Conservation (phyloP, 2,797 vertebrate species). For the Kryptolebias ocellatus region DNA sequence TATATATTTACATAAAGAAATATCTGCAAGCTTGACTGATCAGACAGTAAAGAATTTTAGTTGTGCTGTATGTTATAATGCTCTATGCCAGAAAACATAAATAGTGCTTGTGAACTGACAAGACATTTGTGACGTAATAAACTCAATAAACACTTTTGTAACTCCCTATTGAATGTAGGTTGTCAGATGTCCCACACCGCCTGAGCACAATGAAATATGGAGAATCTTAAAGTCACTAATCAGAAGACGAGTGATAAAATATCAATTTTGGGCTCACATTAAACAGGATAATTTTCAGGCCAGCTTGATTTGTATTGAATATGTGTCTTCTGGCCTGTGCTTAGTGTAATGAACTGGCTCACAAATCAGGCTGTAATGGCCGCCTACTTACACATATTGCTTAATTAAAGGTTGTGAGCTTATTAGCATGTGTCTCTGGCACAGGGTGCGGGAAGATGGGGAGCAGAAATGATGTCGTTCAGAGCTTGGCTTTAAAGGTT, state of each 20-base stretch:
- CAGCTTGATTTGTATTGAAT: conserved; percentile 97
- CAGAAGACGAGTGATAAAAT: conserved; percentile 90
- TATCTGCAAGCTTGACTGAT: not conserved
- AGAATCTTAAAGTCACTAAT: conserved; percentile 84
- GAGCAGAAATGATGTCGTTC: conserved; percentile 89
- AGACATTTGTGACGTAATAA: conserved; percentile 68
- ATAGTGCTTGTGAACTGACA: conserved; percentile 47
- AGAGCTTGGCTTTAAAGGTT: conserved; percentile 94
- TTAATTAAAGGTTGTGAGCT: conserved; percentile 99
- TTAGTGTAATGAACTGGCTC: conserved; percentile 95
- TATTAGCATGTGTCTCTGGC: conserved; percentile 99
- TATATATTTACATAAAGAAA: too few relatives aligned
- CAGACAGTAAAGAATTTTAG: not conserved
- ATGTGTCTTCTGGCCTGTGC: conserved; percentile 93
- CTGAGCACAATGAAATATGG: conserved; percentile 82
- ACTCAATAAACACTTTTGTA: conserved; percentile 82
- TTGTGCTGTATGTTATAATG: not conserved
- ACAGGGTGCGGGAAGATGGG: conserved; percentile 82
- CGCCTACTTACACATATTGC: conserved; percentile 99
- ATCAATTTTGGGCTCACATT: conserved; percentile 91
- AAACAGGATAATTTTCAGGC: conserved; percentile 92
- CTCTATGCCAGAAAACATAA: conserved; percentile 49
- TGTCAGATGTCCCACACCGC: conserved; percentile 81
- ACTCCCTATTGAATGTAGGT: conserved; percentile 80
- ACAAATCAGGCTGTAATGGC: conserved; percentile 99